Base-by-base conservation (phyloP, 2,797 vertebrate species). In the Tinamus major region DNA sequence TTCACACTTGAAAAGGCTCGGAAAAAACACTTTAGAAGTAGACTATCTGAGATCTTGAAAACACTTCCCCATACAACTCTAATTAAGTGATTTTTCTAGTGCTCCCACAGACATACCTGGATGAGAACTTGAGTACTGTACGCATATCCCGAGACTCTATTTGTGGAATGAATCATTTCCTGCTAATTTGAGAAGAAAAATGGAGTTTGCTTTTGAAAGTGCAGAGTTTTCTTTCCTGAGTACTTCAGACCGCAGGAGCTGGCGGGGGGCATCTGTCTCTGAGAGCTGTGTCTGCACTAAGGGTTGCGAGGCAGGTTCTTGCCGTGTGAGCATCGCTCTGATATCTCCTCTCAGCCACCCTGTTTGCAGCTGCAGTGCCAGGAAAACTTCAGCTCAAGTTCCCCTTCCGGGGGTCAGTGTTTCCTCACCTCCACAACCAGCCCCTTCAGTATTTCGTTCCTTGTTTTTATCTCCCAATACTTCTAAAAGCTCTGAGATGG, bases 101-200 rank as follows among this genome's bases (percentile, higher is more conserved):
- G 72, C 72, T 95, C 69, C 91, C 80, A 74, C 61, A 27, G 83
- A 74, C 65, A 2, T 86, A 88, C 79, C 91, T 92, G 89, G 55
- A 23, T 39, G 77, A 78, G 76, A 85, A 35, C 49, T n/a, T 1
- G 13, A 61, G 35, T 21, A 44, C 63, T 64, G 42, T 16, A 10
- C 53, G 79, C 72, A 1, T 17, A 24, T 53, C 68, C 39, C 3
- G 5, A 83, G 81, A 4, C 63, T 76, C 0, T 62, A 6, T 81
- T 48, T 83, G 64, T 24, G 31, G 31, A 79, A 76, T 88, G 87
- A 94, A 20, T 88, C 10, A 79, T 81, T 94, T 90, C 51, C 79
- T 94, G 88, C 65, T 89, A 33, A 4, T 74, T 19, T 81, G 61
- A 87, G 81, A 41, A 48, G 90, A 85, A 49, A 44, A 44, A 79